Conservation (phyloP, 2,888 invertebrate species). For the Ennomos erosarius region DNA sequence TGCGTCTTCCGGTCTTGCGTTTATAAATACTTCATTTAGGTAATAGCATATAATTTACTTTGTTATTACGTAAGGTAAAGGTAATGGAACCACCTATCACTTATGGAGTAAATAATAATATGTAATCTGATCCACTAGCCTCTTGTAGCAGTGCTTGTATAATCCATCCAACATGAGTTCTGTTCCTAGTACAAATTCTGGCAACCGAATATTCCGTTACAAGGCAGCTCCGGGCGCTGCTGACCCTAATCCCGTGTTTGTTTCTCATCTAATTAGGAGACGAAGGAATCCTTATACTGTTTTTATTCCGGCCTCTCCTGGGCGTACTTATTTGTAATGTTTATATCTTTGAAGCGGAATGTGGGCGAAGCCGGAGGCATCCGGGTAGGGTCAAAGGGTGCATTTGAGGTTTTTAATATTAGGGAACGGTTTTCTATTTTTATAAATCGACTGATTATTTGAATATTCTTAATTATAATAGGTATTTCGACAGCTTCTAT, state of each 20-base stretch:
- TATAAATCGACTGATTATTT: not conserved
- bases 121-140: too few species aligned
- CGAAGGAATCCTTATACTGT: conserved; percentile 62
- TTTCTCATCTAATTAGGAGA: conserved; percentile 72
- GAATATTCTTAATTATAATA: too few species aligned
- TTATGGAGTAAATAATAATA: too few species aligned
- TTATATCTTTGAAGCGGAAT: conserved; percentile 30
- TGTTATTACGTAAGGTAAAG: too few species aligned
- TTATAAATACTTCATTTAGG: too few species aligned
- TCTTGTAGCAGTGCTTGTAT: not conserved
- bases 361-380: conserved; percentile 17
- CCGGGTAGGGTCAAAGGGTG: conserved; percentile 4
- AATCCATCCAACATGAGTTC: conserved; percentile 15
- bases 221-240: conserved; percentile 42
- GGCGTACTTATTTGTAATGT: conserved; percentile 52
- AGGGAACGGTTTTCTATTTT: not conserved
- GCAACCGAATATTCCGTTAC: conserved; percentile 53
- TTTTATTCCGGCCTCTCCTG: conserved; percentile 57
- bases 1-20: too few species aligned
- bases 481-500: too few species aligned
- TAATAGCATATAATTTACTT: too few species aligned
- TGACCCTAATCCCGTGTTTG: conserved; percentile 71
- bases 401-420: conserved; percentile 4
- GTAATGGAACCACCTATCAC: too few species aligned
- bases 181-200: conserved; percentile 47